phyloP scores from a whole-genome alignment of 2,797 vertebrate species.

The Brachyalestes nurse region DNA sequence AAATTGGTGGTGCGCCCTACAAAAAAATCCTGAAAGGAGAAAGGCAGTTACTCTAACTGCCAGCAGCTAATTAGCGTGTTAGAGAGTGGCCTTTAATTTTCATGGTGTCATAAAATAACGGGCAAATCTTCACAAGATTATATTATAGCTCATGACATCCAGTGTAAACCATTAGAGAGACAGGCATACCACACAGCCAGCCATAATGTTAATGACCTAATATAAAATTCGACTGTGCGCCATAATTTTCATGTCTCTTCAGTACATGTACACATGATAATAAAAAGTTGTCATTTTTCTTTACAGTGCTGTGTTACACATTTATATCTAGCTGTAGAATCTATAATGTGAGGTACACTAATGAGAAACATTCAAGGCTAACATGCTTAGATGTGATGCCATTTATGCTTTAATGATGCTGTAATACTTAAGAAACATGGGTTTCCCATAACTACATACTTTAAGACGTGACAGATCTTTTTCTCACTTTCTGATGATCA shows the following conservation, averaged over 20 bases:
- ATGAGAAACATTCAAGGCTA: background rate
- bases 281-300: conserved; percentile 12
- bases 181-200: conserved; percentile 43
- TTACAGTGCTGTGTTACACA: background rate
- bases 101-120: conserved; percentile 59
- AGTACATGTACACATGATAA: conserved; percentile 3
- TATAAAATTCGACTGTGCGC: conserved; percentile 41
- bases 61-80: conserved; percentile 51
- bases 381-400: background rate
- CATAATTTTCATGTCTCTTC: conserved; percentile 29
- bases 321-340: background rate
- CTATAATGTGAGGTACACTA: background rate
- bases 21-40: conserved; percentile 44
- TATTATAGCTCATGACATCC: conserved; percentile 51
- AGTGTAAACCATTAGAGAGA: conserved; percentile 47
- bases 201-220: conserved; percentile 46
- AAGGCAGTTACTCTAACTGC: conserved; percentile 53
- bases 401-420: conserved; percentile 15
- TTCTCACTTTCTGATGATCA: background rate
- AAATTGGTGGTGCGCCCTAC: conserved; percentile 30
- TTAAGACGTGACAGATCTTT: background rate
- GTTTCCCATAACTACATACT: background rate
- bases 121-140: conserved; percentile 45
- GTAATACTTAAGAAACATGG: background rate
- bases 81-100: conserved; percentile 55